Evolutionary conservation across 2,113 vertebrate genomes (phyloP), one percentile per base, ranked within the genome.

Genomic region (Chascanopsetta lugubris): DNA sequence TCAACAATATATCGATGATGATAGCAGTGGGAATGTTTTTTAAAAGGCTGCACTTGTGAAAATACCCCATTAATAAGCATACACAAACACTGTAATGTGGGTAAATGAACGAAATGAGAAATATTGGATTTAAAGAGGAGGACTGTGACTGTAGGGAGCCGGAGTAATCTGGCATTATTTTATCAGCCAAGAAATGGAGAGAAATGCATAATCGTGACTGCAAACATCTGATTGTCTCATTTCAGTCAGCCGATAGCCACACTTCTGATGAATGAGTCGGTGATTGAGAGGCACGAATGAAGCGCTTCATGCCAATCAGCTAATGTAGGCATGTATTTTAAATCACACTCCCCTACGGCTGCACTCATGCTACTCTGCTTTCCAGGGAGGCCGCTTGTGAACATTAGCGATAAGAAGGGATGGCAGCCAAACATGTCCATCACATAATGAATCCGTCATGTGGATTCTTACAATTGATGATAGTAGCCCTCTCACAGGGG

Each of bases 371-470:
- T 51, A 6, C 10, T 65, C 47, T 48, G 42, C 27, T 54, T 46
- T 42, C 24, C 25, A 32, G 60, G 59, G 24, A 21, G 43, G 36
- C 34, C 34, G 32, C 34, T 11, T 8, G 32, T 30, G 49, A 18
- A 46, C 12, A 47, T 51, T 18, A 27, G 29, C 22, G 12, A 51
- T 72, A 56, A 43, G 10, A 69, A 55, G 60, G 68, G 61, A 62
- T 29, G 29, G 24, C 66, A 68, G 66, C 66, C 62, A 77, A 72
- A 75, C 48, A 58, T 20, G 26, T 72, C 51, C 20, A 17, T 74
- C 69, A 66, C 61, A 45, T 67, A 54, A 78, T 79, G 61, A 73
- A 62, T 76, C 49, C 25, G 59, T 80, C 69, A 82, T 17, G 5
- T 27, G 26, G 48, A 36, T 49, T 36, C 25, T 61, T 49, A 34